phyloP scores from a whole-genome alignment of 2,113 vertebrate species.

The Platichthys flesus region DNA sequence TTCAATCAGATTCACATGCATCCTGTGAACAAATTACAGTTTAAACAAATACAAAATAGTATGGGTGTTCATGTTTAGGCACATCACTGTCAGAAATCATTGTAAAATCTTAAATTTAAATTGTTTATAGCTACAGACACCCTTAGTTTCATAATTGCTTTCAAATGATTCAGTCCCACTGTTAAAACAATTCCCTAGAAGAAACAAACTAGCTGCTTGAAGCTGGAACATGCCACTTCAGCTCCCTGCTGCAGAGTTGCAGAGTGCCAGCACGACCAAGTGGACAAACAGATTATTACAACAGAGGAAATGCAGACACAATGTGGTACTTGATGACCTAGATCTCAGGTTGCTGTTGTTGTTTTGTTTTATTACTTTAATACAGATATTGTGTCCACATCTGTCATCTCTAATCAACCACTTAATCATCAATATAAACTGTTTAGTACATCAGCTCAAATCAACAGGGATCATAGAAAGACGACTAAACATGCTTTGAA shows the following conservation, averaged over 20 bases:
- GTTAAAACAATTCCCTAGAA: no score
- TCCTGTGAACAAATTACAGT: no score
- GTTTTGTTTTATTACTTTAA: not conserved
- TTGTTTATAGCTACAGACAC: no score
- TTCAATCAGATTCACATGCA: not conserved
- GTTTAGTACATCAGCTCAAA: not conserved
- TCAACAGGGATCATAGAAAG: not conserved
- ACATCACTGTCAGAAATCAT: no score
- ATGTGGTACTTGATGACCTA: not conserved
- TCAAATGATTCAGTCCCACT: no score
- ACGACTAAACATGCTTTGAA: not conserved
- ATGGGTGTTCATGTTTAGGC: no score
- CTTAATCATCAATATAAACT: not conserved
- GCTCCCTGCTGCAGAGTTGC: not conserved
- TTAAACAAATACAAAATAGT: no score
- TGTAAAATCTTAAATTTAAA: no score
- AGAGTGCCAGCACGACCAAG: constrained; percentile 60
- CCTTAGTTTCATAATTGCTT: no score
- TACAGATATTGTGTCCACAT: no score
- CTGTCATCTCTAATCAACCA: not conserved
- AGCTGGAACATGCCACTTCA: no score
- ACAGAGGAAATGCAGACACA: not conserved
- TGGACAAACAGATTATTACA: constrained; percentile 44
- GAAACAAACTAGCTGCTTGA: not conserved
- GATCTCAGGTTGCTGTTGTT: not conserved